phyloP scores from a whole-genome alignment of 2,888 invertebrate genomes.

The Abrostola triplasia region DNA sequence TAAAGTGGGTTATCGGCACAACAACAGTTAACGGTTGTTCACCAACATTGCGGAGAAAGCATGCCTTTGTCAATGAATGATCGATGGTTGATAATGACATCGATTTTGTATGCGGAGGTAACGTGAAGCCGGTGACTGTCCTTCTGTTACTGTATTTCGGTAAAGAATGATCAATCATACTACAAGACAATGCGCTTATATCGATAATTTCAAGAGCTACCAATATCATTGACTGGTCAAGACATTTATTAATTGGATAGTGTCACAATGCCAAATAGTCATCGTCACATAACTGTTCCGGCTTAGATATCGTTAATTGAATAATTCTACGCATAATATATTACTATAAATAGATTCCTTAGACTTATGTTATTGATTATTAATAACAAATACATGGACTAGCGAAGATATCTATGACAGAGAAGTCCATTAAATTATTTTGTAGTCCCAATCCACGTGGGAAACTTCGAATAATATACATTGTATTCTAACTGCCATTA shows the following conservation, averaged over 20 bases:
- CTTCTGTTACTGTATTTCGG: neutral
- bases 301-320: neutral
- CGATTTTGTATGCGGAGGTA: slow-evolving; percentile 12
- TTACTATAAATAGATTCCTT: neutral
- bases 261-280: neutral
- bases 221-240: neutral
- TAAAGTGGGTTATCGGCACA: slow-evolving; percentile 62
- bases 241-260: slow-evolving; percentile 1
- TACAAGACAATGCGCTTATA: neutral
- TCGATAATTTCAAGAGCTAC: neutral
- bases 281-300: neutral
- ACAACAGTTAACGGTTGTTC: slow-evolving; percentile 50
- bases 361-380: neutral
- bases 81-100: slow-evolving; percentile 48
- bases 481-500: neutral
- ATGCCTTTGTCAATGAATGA: slow-evolving; percentile 45
- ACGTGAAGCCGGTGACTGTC: neutral
- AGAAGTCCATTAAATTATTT: too few species aligned
- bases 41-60: slow-evolving; percentile 43
- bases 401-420: neutral
- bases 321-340: neutral
- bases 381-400: neutral
- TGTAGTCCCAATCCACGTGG: neutral
- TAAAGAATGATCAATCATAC: neutral
- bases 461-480: neutral